Percentiles rank a stretch among this genome's conserved stretches.
Evolutionary conservation across 2,888 invertebrate species (phyloP).

Genomic region (Pristionchus mayeri): DNA sequence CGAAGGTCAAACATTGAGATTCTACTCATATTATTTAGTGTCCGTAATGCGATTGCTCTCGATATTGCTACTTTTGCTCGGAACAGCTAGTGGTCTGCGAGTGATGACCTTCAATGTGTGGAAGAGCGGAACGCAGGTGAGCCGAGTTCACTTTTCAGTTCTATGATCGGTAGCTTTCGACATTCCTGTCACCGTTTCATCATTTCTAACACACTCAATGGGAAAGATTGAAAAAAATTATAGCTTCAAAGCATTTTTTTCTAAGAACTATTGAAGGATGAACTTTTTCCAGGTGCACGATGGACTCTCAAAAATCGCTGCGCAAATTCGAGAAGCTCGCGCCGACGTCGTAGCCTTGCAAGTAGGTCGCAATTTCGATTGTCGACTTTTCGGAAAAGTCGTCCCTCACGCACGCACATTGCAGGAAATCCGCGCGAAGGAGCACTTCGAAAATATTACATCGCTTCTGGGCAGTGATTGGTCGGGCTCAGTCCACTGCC

Average conservation of each 20-base stretch:
- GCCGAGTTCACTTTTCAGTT: not conserved
- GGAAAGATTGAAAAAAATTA: no score
- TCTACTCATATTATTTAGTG: no score
- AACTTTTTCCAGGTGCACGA: not conserved
- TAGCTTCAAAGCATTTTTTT: no score
- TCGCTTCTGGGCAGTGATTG: conserved; percentile 54
- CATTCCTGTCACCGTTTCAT: no score
- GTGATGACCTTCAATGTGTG: conserved; percentile 73
- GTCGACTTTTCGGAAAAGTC: no score
- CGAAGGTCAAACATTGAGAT: no score
- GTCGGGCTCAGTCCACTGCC: conserved; percentile 51
- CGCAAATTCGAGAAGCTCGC: conserved; percentile 67
- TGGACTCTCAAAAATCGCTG: conserved; percentile 62
- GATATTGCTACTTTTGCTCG: not conserved
- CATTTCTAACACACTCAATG: no score
- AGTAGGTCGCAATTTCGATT: conserved; percentile 50
- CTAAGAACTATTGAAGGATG: no score
- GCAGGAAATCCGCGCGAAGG: conserved; percentile 49
- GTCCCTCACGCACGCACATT: not conserved
- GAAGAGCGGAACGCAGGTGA: conserved; percentile 47
- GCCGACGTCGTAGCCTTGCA: conserved; percentile 67
- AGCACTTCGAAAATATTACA: not conserved
- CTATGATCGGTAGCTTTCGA: no score
- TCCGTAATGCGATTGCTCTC: no score
- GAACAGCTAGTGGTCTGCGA: conserved; percentile 48